Evolutionary conservation across 2,113 vertebrate genomes (phyloP), one percentile per base, ranked within the genome.

Genomic region (Mirounga angustirostris): DNA sequence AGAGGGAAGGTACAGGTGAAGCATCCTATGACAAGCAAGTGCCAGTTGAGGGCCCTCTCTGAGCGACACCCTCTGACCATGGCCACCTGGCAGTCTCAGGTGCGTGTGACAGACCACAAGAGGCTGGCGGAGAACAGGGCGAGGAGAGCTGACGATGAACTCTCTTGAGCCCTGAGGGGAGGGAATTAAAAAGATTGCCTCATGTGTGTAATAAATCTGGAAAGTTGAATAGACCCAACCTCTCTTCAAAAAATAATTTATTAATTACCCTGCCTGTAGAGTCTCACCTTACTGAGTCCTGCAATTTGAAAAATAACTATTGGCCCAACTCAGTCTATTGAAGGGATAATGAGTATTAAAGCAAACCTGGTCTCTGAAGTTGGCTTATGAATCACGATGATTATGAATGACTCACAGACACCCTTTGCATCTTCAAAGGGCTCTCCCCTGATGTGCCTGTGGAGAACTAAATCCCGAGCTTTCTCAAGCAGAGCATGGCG

Each of bases 231-330:
- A 58, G 24, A 56, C 18, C 58, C 67, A 89, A 63, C 58, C 58
- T 79, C 74, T 36, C 92, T 83, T 54, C 78, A 91, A 76, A 90
- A 84, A 80, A 54, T 36, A 84, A 91, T 79, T 36, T 81, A 89
- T 94, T 94, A 92, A 84, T 96, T 82, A 80, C 46, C 1, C 63
- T 88, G 67, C 82, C 67, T 83, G 36, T 87, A 52, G 36, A 61
- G 30, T 71, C 87, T 87, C 63, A 28, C 87, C 43, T 93, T 33
- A 84, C 54, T 4, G 58, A 74, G 87, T 93, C 95, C 92, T 94
- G 40, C 96, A 98, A 91, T 97, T 96, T 96, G 74, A 79, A 94
- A 87, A 96, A 95, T 87, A 96, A 84, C 63, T 69, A 50, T 87
- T 58, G 94, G 92, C 87, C 90, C 88, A 83, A 13, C 76, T 89